Percentiles rank a stretch among this genome's conserved stretches.
phyloP scores from a whole-genome alignment of 2,888 invertebrate species.

The Pterobdella sp. region DNA sequence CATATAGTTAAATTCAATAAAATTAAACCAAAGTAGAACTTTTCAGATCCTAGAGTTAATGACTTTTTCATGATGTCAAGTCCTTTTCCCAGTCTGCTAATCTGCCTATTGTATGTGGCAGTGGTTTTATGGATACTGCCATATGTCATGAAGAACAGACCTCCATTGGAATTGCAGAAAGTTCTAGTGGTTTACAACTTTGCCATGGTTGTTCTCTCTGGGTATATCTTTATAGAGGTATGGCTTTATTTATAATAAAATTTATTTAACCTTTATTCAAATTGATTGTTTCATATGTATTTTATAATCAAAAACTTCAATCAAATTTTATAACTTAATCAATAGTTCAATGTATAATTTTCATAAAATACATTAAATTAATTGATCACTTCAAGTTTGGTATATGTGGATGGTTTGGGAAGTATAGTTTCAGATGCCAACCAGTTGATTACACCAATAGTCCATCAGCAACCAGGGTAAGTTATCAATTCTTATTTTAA shows the following conservation, averaged over 20 bases:
- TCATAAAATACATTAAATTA: neutral
- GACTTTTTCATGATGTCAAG: constrained; percentile 83
- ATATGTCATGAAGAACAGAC: constrained; percentile 76
- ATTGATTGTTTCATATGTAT: neutral
- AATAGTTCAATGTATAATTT: neutral
- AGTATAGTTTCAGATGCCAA: constrained; percentile 81
- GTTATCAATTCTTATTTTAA: constrained; percentile 47
- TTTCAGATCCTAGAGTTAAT: constrained; percentile 77
- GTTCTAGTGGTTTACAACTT: constrained; percentile 78
- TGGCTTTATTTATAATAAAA: constrained; percentile 43
- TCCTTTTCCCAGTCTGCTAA: constrained; percentile 72
- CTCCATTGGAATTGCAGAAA: constrained; percentile 72
- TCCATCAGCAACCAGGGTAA: constrained; percentile 65
- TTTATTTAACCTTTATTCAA: neutral
- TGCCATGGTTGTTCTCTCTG: constrained; percentile 77
- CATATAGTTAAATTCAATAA: too few relatives aligned
- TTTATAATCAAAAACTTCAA: neutral
- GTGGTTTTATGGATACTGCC: constrained; percentile 71
- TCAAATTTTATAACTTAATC: neutral
- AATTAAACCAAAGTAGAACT: too few relatives aligned
- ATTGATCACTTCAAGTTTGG: constrained; percentile 44
- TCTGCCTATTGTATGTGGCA: constrained; percentile 76
- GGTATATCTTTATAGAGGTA: constrained; percentile 88
- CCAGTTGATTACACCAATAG: constrained; percentile 66
- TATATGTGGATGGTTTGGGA: constrained; percentile 69